Evolutionary conservation across 2,888 invertebrate genomes (phyloP).

Genomic region (Sinelater perroti): DNA sequence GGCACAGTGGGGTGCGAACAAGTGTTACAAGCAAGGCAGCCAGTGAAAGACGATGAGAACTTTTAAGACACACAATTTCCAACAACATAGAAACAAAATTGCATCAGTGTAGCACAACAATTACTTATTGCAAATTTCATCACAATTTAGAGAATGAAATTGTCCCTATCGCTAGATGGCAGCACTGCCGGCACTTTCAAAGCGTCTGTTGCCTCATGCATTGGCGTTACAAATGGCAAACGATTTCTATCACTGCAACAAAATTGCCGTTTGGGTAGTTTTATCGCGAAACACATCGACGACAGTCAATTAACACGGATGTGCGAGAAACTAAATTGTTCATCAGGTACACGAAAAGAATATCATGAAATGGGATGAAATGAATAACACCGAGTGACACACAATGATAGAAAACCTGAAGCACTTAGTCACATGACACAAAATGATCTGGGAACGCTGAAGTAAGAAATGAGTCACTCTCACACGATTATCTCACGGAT

Average conservation of each 20-base stretch:
- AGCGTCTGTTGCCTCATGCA: slow-evolving; percentile 20
- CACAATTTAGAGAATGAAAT: slow-evolving; percentile 44
- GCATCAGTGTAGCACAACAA: slow-evolving; percentile 53
- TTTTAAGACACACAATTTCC: slow-evolving; percentile 6
- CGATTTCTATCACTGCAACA: slow-evolving; percentile 8
- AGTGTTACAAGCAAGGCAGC: slow-evolving; percentile 10
- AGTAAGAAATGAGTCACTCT: slow-evolving; percentile 51
- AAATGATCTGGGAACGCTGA: slow-evolving; percentile 12
- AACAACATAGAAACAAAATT: slow-evolving; percentile 33
- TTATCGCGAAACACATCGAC: slow-evolving; percentile 24
- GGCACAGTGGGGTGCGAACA: slow-evolving; percentile 11
- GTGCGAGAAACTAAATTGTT: slow-evolving; percentile 27
- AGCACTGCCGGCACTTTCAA: slow-evolving; percentile 22
- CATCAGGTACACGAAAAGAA: slow-evolving; percentile 35
- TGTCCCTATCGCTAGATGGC: slow-evolving; percentile 36
- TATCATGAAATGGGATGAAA: slow-evolving; percentile 11
- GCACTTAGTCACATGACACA: slow-evolving; percentile 23
- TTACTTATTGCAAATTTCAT: slow-evolving; percentile 56
- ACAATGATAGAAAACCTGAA: too few species aligned
- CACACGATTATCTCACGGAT: slow-evolving; percentile 94
- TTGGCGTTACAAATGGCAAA: slow-evolving; percentile 22
- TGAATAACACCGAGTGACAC: slow-evolving; percentile 11
- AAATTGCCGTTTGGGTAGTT: slow-evolving; percentile 2
- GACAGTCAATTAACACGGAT: slow-evolving; percentile 27
- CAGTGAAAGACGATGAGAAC: slow-evolving; percentile 21